phyloP scores from a whole-genome alignment of 2,113 vertebrate species.

The Microcebus ravelobensis region DNA sequence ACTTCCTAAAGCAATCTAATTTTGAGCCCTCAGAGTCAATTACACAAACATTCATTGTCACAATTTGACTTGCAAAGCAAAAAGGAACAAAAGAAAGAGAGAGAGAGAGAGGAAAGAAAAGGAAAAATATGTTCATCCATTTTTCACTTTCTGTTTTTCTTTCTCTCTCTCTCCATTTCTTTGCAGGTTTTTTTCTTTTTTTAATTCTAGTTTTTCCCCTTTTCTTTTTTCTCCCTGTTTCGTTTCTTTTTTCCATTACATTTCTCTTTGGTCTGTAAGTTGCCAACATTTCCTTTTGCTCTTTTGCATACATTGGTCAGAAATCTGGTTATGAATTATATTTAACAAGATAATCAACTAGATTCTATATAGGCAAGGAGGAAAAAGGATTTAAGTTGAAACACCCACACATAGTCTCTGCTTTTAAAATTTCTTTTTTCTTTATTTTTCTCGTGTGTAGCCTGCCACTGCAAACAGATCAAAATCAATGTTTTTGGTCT shows the following conservation, averaged over 20 bases:
- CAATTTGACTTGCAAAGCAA: background rate
- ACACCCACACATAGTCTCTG: accelerated
- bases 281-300: background rate
- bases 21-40: background rate
- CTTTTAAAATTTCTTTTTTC: background rate
- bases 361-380: background rate
- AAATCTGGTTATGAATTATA: background rate
- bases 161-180: background rate
- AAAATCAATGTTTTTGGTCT: background rate
- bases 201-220: background rate
- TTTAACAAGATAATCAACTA: background rate
- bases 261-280: background rate
- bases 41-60: background rate
- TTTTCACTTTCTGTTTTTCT: background rate
- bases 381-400: background rate
- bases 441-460: background rate
- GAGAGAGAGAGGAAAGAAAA: background rate
- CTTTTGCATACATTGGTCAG: background rate
- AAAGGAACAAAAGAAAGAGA: background rate
- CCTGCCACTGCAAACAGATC: background rate
- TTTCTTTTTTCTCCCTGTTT: background rate
- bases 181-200: background rate
- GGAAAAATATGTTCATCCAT: background rate
- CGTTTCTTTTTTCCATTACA: background rate
- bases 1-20: background rate